Evolutionary conservation across 2,888 invertebrate species (phyloP).

Genomic region (Polymixis flavicincta): DNA sequence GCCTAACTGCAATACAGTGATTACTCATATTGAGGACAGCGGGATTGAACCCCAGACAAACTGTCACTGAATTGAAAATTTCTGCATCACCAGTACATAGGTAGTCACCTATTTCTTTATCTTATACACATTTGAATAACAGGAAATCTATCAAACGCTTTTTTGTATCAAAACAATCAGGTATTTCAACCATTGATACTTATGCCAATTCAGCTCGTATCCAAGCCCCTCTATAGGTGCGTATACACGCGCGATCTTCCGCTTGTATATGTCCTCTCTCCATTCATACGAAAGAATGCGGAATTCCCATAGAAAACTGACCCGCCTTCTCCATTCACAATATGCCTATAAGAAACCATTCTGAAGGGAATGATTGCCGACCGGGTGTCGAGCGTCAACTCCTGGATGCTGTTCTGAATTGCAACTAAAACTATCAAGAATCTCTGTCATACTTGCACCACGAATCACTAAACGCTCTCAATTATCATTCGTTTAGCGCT

Average conservation of each 20-base stretch:
- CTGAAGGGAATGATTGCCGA: background rate
- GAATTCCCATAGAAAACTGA: background rate
- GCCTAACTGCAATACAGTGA: background rate
- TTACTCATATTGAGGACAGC: background rate
- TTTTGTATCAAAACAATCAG: background rate
- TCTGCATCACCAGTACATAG: background rate
- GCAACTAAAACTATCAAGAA: background rate
- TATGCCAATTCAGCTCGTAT: background rate
- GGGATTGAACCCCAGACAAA: background rate
- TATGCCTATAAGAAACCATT: background rate
- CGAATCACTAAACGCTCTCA: too few relatives aligned
- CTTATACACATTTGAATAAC: too few relatives aligned
- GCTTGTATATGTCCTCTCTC: background rate
- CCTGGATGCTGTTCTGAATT: background rate
- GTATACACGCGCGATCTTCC: background rate
- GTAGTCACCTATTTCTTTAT: too few relatives aligned
- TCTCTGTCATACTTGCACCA: background rate
- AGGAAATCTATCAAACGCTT: too few relatives aligned
- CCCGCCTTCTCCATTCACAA: background rate
- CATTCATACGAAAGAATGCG: too few relatives aligned
- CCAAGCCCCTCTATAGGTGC: background rate
- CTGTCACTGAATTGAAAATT: background rate
- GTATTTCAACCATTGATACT: background rate
- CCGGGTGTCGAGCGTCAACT: conserved; percentile 7
- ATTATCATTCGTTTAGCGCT: too few relatives aligned